These are phyloP conservation scores for Odobenus rosmarus DNA, from an alignment of 2,113 vertebrate genomes.

Conservation along the genomic window DNA sequence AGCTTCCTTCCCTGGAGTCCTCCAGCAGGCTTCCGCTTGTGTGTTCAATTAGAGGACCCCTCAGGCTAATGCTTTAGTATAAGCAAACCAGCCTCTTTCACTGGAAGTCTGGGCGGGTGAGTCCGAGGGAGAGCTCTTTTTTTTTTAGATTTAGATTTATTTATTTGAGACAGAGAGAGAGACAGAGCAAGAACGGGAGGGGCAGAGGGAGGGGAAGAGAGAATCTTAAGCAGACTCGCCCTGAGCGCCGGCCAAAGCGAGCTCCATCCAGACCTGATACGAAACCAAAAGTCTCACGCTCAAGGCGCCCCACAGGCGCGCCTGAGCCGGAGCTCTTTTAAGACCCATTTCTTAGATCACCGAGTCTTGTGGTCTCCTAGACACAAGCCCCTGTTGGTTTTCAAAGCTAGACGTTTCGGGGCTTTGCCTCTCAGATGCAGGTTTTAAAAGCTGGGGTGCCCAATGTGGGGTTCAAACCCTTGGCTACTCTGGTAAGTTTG, in stretches of 20 bases:
- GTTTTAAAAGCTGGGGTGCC: not conserved
- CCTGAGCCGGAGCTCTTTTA: not conserved
- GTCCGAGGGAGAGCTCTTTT: not conserved
- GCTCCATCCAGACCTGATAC: not conserved
- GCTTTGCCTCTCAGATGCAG: not conserved
- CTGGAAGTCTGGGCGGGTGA: not conserved
- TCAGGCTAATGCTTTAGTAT: not conserved
- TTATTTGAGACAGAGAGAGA: not conserved
- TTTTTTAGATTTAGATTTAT: not conserved
- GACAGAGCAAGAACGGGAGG: not conserved
- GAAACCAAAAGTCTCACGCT: not conserved
- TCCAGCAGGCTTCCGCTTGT: not conserved
- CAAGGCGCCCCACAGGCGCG: not conserved
- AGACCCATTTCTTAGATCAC: not conserved
- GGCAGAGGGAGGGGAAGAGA: not conserved
- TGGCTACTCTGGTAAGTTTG: not conserved
- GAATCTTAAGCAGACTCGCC: not conserved
- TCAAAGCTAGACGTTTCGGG: not conserved
- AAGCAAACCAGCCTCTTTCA: not conserved
- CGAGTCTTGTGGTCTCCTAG: not conserved
- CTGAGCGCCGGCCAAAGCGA: not conserved
- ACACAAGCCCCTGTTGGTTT: not conserved
- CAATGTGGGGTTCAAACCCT: not conserved
- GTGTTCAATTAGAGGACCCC: not conserved
- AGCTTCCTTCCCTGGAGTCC: not conserved